Percentiles rank a stretch among this genome's conserved stretches.
Evolutionary conservation across 2,888 invertebrate genomes (phyloP).

Genomic region (Hemicrepidius hirtus): DNA sequence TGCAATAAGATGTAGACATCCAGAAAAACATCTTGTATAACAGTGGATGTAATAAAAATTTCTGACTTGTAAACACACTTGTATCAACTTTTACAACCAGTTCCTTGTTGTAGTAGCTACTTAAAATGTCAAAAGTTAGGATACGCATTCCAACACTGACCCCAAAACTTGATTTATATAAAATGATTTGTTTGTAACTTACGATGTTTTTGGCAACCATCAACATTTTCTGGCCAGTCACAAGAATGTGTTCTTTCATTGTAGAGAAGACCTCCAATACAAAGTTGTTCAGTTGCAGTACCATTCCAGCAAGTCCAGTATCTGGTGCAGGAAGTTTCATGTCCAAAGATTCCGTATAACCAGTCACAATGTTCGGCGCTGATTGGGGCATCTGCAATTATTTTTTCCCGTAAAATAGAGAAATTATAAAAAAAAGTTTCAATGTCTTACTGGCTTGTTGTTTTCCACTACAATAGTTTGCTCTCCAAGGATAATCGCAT

Average conservation of each 20-base stretch:
- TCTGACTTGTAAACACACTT: background rate
- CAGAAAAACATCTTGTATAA: constrained; percentile 2
- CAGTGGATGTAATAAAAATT: background rate
- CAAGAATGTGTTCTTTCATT: constrained; percentile 93
- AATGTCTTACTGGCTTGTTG: constrained; percentile 81
- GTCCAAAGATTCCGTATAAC: constrained; percentile 95
- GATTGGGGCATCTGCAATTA: constrained; percentile 83
- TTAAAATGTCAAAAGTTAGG: constrained; percentile 6
- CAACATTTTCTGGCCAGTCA: constrained; percentile 96
- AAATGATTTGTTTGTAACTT: constrained; percentile 72
- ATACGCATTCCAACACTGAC: constrained; percentile 13
- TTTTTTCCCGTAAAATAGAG: background rate
- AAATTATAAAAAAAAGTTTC: background rate
- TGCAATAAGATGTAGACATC: constrained; percentile 5
- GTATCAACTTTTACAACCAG: constrained; percentile 5
- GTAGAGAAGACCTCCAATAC: constrained; percentile 92
- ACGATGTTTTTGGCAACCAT: constrained; percentile 96
- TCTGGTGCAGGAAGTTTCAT: constrained; percentile 93
- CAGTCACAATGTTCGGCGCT: constrained; percentile 92
- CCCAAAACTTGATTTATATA: background rate
- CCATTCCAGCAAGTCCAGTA: constrained; percentile 98
- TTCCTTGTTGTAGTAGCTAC: background rate
- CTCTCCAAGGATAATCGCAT: constrained; percentile 93
- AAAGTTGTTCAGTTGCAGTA: constrained; percentile 92
- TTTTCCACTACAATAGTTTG: constrained; percentile 90